Evolutionary conservation across 2,797 vertebrate species (phyloP).

Genomic region (Phaenicophaeus curvirostris): DNA sequence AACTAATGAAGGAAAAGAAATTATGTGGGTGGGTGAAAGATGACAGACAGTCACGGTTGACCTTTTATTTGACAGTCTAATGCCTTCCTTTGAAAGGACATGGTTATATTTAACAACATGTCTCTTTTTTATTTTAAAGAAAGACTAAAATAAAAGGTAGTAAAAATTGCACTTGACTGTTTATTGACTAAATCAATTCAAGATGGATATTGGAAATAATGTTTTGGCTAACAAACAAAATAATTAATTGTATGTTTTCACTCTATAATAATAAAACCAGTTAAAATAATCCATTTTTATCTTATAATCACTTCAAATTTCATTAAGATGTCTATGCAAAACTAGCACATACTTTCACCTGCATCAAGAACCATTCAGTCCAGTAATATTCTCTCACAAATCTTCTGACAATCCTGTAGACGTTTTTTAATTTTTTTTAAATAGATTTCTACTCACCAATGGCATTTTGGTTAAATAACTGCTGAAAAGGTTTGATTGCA

Average conservation of each 20-base stretch:
- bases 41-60: background rate
- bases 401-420: background rate
- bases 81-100: background rate
- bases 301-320: background rate
- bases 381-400: background rate
- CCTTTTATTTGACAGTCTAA: background rate
- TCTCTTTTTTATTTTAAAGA: background rate
- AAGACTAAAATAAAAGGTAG: background rate
- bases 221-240: background rate
- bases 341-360: background rate
- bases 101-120: background rate
- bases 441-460: constrained; percentile 66
- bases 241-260: background rate
- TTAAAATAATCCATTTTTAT: background rate
- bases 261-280: background rate
- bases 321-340: background rate
- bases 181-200: background rate
- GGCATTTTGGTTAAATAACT: constrained; percentile 60
- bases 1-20: background rate
- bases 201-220: background rate
- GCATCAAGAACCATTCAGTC: background rate
- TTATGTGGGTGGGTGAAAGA: background rate
- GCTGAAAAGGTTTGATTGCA: constrained; percentile 66
- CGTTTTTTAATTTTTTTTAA: background rate
- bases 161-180: background rate